A percentile compares a stretch with the other conserved stretches of the same genome.
Evolutionary conservation across 2,113 vertebrate species (phyloP).

Genomic region (Odocoileus virginianus): DNA sequence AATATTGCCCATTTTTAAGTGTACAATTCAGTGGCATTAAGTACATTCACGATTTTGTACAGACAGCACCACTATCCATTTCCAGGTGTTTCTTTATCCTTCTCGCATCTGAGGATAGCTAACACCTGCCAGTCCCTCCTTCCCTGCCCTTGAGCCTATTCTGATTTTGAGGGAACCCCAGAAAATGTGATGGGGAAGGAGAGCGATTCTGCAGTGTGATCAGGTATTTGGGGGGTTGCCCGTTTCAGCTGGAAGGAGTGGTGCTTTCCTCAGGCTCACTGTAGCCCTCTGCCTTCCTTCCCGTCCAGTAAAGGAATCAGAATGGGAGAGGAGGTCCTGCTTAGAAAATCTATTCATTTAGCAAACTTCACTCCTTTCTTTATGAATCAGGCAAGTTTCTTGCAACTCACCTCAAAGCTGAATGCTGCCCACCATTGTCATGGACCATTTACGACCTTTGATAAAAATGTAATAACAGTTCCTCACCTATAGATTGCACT

Average conservation of each 20-base stretch:
- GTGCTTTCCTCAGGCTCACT: neutral
- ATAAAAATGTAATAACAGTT: neutral
- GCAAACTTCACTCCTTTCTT: neutral
- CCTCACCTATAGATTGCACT: neutral
- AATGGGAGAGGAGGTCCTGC: neutral
- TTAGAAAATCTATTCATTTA: neutral
- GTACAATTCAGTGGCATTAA: neutral
- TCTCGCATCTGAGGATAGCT: neutral
- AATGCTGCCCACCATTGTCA: neutral
- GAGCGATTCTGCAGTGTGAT: neutral
- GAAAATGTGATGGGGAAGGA: neutral
- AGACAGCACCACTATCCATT: neutral
- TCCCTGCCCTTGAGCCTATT: neutral
- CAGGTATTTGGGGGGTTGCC: accelerated
- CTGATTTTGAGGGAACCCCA: neutral
- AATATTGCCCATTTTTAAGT: neutral
- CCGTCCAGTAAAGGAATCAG: neutral
- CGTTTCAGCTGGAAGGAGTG: neutral
- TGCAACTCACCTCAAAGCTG: neutral
- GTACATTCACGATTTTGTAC: no score
- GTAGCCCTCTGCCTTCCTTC: neutral
- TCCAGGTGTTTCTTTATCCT: neutral
- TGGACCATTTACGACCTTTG: neutral
- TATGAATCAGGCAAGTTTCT: neutral
- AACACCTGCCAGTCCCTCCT: accelerated